Evolutionary conservation across 2,888 invertebrate genomes (phyloP).

Genomic region (Aphelenchoides bicaudatus): DNA sequence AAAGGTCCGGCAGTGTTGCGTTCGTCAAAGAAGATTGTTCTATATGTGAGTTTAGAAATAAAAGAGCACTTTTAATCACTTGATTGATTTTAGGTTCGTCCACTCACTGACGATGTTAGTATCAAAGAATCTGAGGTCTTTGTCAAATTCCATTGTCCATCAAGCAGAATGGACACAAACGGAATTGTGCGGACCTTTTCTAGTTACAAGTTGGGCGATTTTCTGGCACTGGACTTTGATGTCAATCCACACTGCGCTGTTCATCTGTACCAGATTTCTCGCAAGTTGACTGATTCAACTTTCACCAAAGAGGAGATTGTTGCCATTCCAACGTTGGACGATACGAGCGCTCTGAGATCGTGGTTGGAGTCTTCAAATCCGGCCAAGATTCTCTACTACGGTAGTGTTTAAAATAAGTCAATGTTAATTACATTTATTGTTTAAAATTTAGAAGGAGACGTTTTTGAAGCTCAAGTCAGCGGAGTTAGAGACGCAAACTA

Average conservation of each 20-base stretch:
- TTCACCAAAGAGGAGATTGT: neutral
- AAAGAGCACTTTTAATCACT: neutral
- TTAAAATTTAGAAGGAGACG: too few relatives aligned
- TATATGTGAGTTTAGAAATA: neutral
- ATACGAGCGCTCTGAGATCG: neutral
- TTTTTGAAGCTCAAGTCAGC: constrained; percentile 6
- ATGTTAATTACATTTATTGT: too few relatives aligned
- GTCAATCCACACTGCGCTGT: constrained; percentile 7
- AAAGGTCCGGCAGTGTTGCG: constrained; percentile 1
- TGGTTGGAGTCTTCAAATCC: constrained; percentile 8
- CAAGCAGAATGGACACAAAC: neutral
- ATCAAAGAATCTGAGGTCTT: constrained; percentile 13
- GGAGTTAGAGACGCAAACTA: constrained; percentile 9
- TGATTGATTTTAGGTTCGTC: constrained; percentile 1
- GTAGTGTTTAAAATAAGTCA: too few relatives aligned
- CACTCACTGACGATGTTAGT: constrained; percentile 2
- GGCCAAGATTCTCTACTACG: constrained; percentile 16
- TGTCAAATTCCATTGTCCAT: constrained; percentile 1
- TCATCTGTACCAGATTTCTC: constrained; percentile 1
- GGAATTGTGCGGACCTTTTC: neutral
- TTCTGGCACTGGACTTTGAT: constrained; percentile 8
- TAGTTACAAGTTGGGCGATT: constrained; percentile 8
- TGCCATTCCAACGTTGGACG: constrained; percentile 1
- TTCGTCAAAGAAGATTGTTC: constrained; percentile 6
- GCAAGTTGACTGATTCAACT: neutral